Evolutionary conservation across 2,888 invertebrate genomes (phyloP), one percentile per base, ranked within the genome.

Genomic region (Odontocerum albicorne): DNA sequence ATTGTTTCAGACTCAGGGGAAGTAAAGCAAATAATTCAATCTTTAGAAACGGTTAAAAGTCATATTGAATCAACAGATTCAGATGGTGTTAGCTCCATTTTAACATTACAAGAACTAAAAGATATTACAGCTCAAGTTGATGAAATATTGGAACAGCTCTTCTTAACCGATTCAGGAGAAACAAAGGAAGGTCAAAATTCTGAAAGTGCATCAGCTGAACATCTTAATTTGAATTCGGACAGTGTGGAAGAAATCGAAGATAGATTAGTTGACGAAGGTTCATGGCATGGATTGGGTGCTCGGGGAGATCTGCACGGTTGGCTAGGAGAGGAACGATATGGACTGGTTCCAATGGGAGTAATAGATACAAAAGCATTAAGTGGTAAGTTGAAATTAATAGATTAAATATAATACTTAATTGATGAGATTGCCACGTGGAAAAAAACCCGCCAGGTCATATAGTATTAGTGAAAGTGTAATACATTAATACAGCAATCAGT

Each of bases 221-320:
- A 60, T 58, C 45, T 60, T 13, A 57, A 60, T 33, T 43, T 60
- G 32, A 57, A 58, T 7, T 55, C 55, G 38, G 56, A 60, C 19
- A 60, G 60, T 35, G 49, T 50, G 16, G 57, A 59, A 40, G 59
- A 59, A 43, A 55, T 57, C 20, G 66, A 81, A 62, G 83, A 84
- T 62, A 77, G 79, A 2, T 66, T 81, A 46, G 75, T 80, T 2
- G 80, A 82, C 1, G 81, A 80, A 66, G 79, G 79, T 54, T 81
- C 74, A 2, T 81, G 82, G 66, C 79, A 82, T 64, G 81, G 79
- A 10, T 79, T 85, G 57, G 79, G 83, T 13, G 78, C 83, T 15
- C 66, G 85, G 12, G 74, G 76, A 64, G 85, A 85, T 64, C 69
- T 85, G 19, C 82, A 83, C 67, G 79, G 70, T 59, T 60, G 68